A percentile compares a stretch with the other conserved stretches of the same genome.
Evolutionary conservation across 2,888 invertebrate species (phyloP).

Genomic region (Scaptomyza cyrtandrae): DNA sequence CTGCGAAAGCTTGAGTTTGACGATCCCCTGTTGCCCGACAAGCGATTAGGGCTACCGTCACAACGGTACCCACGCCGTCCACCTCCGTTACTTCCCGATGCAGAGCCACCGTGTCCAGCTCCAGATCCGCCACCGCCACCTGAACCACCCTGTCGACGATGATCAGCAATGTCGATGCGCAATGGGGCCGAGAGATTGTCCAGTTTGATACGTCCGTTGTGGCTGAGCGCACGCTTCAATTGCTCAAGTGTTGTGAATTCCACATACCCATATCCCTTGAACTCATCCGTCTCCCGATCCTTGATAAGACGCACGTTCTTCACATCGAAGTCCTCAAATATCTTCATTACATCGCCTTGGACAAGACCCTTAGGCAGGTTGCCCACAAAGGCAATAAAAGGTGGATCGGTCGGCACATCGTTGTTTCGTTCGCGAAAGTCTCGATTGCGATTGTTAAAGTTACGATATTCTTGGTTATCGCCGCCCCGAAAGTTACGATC

Average conservation of each 20-base stretch:
- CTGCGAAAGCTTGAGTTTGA: slow-evolving; percentile 23
- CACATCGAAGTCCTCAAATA: slow-evolving; percentile 88
- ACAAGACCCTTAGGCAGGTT: slow-evolving; percentile 95
- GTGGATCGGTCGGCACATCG: slow-evolving; percentile 94
- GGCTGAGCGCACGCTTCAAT: slow-evolving; percentile 91
- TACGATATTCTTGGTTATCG: slow-evolving; percentile 44
- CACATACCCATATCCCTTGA: slow-evolving; percentile 98
- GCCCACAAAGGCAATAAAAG: slow-evolving; percentile 96
- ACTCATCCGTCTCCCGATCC: slow-evolving; percentile 97
- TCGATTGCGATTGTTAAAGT: slow-evolving; percentile 45
- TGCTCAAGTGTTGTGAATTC: slow-evolving; percentile 94
- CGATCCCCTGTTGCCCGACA: slow-evolving; percentile 27
- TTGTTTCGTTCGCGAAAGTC: slow-evolving; percentile 67
- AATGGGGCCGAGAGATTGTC: slow-evolving; percentile 88
- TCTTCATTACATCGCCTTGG: slow-evolving; percentile 96
- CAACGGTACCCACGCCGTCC: slow-evolving; percentile 48
- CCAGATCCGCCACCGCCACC: slow-evolving; percentile 63
- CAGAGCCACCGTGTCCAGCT: slow-evolving; percentile 66
- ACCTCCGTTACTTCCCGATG: slow-evolving; percentile 27
- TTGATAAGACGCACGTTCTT: slow-evolving; percentile 96
- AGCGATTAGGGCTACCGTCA: slow-evolving; percentile 39
- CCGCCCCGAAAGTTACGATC: slow-evolving; percentile 37
- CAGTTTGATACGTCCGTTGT: slow-evolving; percentile 91
- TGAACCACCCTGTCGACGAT: slow-evolving; percentile 86
- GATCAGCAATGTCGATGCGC: slow-evolving; percentile 94